phyloP scores from a whole-genome alignment of 2,888 invertebrate species.

The Polylopha cassiicola region DNA sequence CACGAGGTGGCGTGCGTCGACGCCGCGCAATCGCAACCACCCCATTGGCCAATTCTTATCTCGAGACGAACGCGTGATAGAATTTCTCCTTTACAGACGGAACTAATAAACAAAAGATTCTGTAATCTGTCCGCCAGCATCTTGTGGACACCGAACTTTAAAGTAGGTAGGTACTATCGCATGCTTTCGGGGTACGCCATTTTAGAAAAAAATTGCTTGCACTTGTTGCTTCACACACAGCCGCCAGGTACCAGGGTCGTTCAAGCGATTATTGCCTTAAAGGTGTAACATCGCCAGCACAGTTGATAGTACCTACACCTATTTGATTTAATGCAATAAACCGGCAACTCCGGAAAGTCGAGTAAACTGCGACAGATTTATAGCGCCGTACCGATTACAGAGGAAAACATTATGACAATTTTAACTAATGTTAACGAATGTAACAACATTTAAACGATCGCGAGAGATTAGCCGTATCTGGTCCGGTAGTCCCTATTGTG shows the following conservation, averaged over 20 bases:
- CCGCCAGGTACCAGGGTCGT: too few species aligned
- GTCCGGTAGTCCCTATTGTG: constrained; percentile 5
- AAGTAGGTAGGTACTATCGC: too few species aligned
- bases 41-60: constrained; percentile 71
- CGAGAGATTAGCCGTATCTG: constrained; percentile 5
- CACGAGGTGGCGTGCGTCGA: constrained; percentile 58
- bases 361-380: constrained; percentile 13
- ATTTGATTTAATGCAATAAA: constrained; percentile 19
- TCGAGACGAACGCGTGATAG: constrained; percentile 55
- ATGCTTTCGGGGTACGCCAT: too few species aligned
- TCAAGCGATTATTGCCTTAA: too few species aligned
- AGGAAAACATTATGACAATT: constrained; percentile 6
- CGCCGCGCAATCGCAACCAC: constrained; percentile 53
- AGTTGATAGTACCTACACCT: too few species aligned
- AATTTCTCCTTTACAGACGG: constrained; percentile 70
- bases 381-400: constrained; percentile 2
- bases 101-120: constrained; percentile 39
- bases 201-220: too few species aligned
- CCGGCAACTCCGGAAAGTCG: constrained; percentile 5
- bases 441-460: constrained; percentile 15
- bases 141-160: constrained; percentile 10
- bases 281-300: constrained; percentile 13
- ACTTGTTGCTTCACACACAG: too few species aligned
- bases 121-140: constrained; percentile 10
- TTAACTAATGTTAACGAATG: constrained; percentile 8